Evolutionary conservation across 2,888 invertebrate genomes (phyloP).

Genomic region (Sarcophaga carnaria): DNA sequence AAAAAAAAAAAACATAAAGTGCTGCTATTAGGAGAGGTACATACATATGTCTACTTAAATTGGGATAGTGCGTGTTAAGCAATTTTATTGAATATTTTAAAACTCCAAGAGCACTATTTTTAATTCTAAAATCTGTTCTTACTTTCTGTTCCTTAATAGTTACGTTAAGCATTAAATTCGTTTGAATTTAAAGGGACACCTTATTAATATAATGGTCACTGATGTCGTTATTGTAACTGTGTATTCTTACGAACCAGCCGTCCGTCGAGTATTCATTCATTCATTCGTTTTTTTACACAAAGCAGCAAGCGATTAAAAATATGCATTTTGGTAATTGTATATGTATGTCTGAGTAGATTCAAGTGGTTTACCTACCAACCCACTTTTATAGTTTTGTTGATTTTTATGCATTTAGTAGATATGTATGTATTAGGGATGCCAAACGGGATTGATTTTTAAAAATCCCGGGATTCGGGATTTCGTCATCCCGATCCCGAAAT

Average conservation of each 20-base stretch:
- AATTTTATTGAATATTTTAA: too few species aligned
- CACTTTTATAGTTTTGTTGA: slow-evolving; percentile 69
- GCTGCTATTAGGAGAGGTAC: too few species aligned
- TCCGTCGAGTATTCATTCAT: slow-evolving; percentile 18
- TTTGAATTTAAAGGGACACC: not conserved
- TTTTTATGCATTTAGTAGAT: slow-evolving; percentile 45
- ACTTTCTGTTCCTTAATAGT: too few species aligned
- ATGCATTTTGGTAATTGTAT: slow-evolving; percentile 1
- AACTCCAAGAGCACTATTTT: too few species aligned
- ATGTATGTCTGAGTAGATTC: slow-evolving; percentile 44
- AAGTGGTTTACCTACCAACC: slow-evolving; percentile 74
- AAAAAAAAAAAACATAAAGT: too few species aligned
- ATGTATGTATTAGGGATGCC: not conserved
- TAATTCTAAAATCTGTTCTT: too few species aligned
- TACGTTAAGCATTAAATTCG: not conserved
- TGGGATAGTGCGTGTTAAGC: too few species aligned
- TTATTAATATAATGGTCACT: not conserved
- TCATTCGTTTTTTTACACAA: not conserved
- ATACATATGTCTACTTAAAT: too few species aligned
- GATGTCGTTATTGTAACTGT: slow-evolving; percentile 30
- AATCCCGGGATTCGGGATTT: too few species aligned
- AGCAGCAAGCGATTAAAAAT: not conserved
- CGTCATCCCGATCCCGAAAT: too few species aligned
- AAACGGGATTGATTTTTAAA: too few species aligned
- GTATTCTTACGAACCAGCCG: slow-evolving; percentile 23